phyloP scores from a whole-genome alignment of 2,113 vertebrate species.

The Equus przewalskii region DNA sequence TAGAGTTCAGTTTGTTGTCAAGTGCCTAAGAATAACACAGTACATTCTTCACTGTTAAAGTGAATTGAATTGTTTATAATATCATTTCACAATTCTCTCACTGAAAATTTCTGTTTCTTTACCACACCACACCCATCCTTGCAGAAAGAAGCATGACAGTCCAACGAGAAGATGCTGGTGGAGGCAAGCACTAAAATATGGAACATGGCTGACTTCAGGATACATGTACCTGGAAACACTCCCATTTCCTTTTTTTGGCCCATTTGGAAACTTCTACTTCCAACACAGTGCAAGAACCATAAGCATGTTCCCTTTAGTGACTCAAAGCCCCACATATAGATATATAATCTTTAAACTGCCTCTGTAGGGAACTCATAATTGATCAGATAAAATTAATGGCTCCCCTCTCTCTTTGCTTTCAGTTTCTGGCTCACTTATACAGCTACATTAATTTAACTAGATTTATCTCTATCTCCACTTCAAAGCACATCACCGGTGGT shows the following conservation, averaged over 20 bases:
- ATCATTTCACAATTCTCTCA: neutral
- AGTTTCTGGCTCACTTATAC: neutral
- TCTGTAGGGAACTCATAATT: neutral
- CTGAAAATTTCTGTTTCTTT: neutral
- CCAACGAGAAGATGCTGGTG: neutral
- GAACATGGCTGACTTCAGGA: neutral
- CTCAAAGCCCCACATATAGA: neutral
- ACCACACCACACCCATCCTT: neutral
- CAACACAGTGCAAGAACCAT: too few relatives aligned
- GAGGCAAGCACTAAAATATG: neutral
- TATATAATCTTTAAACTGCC: neutral
- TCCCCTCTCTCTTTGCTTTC: neutral
- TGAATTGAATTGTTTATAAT: neutral
- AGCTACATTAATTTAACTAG: neutral
- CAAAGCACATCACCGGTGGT: neutral
- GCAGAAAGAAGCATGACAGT: neutral
- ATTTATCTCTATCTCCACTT: neutral
- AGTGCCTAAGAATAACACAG: neutral
- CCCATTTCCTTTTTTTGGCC: neutral
- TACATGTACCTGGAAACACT: neutral
- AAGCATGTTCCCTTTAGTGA: neutral
- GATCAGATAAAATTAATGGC: too few relatives aligned
- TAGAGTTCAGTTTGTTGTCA: neutral
- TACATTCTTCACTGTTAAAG: neutral
- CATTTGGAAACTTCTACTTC: neutral